Evolutionary conservation across 1,140 invertebrate genomes (phyloP), one percentile per base, ranked within the genome.

Genomic region (Homarus americanus): DNA sequence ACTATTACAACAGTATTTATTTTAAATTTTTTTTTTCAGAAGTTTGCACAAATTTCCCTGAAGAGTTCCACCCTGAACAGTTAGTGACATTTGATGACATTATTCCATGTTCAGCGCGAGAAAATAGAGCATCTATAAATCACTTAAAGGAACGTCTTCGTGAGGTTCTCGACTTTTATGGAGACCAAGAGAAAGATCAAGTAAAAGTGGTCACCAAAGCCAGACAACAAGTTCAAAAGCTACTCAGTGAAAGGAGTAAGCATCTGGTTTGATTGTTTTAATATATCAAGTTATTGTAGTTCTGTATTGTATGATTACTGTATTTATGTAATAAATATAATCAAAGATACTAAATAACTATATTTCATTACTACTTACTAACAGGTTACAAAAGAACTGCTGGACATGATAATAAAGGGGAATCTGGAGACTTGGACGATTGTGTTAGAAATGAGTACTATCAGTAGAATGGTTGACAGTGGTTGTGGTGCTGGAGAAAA

Each of bases 21-120:
- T 49, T 36, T 36, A 49, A 1, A 36, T 20, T 76, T 10, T 87
- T 24, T 5, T 2, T 53, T 76, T 40, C 73, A 87, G 84, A 87
- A n/a, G 5, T 87, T 12, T 91, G 89, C 91, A 87, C 87, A 92
- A n/a, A 80, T 90, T 95, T 96, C 93, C 95, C 96, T 0, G 95
- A 96, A 92, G 95, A 96, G 92, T 94, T 97, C 15, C 94, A 95
- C 85, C 97, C 97, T 0, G 94, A 95, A 75, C 95, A 94, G 87
- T 91, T 96, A 0, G 93, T 98, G 0, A 95, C 95, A 79, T 98
- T 98, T 94, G 95, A 97, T 92, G 94, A 94, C n/a, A 93, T 95
- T 44, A 92, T 95, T 44, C 93, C 93, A 20, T 83, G 93, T n/a
- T 93, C 93, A n/a, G 93, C 92, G 4, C 88, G 93, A 69, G 24